Conservation (phyloP, 2,888 invertebrate genomes). For the Caenorhabditis sp. region DNA sequence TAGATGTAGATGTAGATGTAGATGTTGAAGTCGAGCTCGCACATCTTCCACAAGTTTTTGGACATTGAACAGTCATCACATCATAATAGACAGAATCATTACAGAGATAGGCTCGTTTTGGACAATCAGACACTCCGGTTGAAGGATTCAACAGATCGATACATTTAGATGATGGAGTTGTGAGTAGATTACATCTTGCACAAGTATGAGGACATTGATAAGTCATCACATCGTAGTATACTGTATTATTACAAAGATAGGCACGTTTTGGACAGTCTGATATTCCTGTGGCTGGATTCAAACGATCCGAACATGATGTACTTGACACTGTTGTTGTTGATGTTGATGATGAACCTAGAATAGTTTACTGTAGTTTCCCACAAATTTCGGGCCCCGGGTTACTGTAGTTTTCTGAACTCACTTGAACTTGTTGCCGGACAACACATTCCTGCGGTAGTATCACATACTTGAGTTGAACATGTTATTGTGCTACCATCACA, state of each 20-base stretch:
- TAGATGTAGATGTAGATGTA: background rate
- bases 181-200: constrained; percentile 6
- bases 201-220: constrained; percentile 41
- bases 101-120: constrained; percentile 31
- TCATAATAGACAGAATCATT: constrained; percentile 37
- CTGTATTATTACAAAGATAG: constrained; percentile 27
- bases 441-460: background rate
- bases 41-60: constrained; percentile 42
- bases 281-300: constrained; percentile 34
- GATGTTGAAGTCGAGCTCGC: background rate
- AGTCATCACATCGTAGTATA: constrained; percentile 32
- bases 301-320: constrained; percentile 14
- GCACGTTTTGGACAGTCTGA: constrained; percentile 35
- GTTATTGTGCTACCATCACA: background rate
- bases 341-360: background rate
- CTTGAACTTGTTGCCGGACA: background rate
- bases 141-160: constrained; percentile 38
- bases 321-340: background rate
- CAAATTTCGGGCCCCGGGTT: no score
- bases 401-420: no score
- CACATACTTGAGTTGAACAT: background rate
- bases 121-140: constrained; percentile 43
- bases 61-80: constrained; percentile 43
- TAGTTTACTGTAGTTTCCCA: no score
- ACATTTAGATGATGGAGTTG: constrained; percentile 13